phyloP scores from a whole-genome alignment of 1,140 invertebrate genomes.

The Nebria ingens region DNA sequence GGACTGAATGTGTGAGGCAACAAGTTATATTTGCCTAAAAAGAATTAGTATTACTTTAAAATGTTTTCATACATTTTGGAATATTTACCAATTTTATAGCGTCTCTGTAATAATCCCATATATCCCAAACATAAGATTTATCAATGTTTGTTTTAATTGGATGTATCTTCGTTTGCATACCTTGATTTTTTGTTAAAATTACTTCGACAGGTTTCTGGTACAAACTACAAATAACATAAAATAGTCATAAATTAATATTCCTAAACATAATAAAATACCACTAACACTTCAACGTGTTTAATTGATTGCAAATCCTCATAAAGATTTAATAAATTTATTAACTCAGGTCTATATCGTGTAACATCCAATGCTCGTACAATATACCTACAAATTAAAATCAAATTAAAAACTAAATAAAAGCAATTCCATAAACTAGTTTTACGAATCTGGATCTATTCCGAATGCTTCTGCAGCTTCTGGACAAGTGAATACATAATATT shows the following conservation, averaged over 20 bases:
- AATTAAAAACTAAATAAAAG: constrained; percentile 11
- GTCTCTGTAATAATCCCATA: constrained; percentile 56
- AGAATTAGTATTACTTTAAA: too few relatives aligned
- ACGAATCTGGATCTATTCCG: constrained; percentile 46
- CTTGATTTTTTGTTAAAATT: constrained; percentile 40
- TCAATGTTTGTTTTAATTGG: constrained; percentile 50
- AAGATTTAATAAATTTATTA: constrained; percentile 48
- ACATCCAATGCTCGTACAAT: constrained; percentile 39
- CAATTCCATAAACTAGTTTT: constrained; percentile 13
- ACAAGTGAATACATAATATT: constrained; percentile 48
- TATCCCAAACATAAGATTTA: constrained; percentile 59
- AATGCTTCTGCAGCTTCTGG: constrained; percentile 44
- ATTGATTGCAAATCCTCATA: constrained; percentile 39
- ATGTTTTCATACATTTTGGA: too few relatives aligned
- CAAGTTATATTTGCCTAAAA: constrained; percentile 45
- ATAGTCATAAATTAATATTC: not conserved
- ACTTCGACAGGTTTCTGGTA: not conserved
- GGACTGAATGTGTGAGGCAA: constrained; percentile 46
- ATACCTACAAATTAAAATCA: not conserved
- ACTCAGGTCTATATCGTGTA: constrained; percentile 42
- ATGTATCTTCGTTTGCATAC: constrained; percentile 61
- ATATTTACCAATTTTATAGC: constrained; percentile 24
- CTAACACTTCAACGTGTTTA: constrained; percentile 31
- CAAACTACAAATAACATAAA: not conserved
- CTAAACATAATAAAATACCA: constrained; percentile 5